A percentile compares a stretch with the other conserved stretches of the same genome.
Evolutionary conservation across 2,888 invertebrate species (phyloP).

Genomic region (Agriopis leucophaearia): DNA sequence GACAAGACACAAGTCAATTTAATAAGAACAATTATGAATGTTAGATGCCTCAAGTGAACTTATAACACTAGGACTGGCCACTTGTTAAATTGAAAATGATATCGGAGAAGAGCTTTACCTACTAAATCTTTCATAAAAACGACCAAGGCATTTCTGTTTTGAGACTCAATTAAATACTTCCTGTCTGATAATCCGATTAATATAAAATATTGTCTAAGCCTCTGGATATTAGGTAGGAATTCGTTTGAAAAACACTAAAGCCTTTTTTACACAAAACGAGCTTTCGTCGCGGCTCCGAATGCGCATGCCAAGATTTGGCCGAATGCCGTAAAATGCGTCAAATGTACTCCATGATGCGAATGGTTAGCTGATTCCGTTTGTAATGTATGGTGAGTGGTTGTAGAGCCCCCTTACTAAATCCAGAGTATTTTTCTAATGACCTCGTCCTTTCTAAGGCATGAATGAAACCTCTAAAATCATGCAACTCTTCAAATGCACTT

Average conservation of each 20-base stretch:
- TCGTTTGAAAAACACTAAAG: slow-evolving; percentile 46
- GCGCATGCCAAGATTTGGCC: slow-evolving; percentile 68
- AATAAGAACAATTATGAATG: too few relatives aligned
- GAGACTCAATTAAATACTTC: slow-evolving; percentile 8
- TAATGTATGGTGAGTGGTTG: slow-evolving; percentile 67
- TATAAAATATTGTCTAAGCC: not conserved
- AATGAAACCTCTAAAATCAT: slow-evolving; percentile 28
- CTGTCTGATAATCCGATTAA: slow-evolving; percentile 2
- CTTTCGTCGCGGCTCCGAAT: slow-evolving; percentile 50
- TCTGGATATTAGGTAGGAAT: slow-evolving; percentile 42
- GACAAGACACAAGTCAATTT: too few relatives aligned
- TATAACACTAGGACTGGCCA: too few relatives aligned
- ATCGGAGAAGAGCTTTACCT: too few relatives aligned
- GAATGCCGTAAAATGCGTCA: slow-evolving; percentile 70
- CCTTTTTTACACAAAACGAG: slow-evolving; percentile 50
- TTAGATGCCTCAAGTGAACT: too few relatives aligned
- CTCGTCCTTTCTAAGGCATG: slow-evolving; percentile 51
- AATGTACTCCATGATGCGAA: slow-evolving; percentile 62
- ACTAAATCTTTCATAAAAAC: not conserved
- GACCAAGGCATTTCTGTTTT: not conserved
- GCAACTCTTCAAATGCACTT: slow-evolving; percentile 20
- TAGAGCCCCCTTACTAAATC: slow-evolving; percentile 57
- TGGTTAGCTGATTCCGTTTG: slow-evolving; percentile 53
- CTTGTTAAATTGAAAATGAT: too few relatives aligned
- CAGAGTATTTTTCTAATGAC: slow-evolving; percentile 38